Evolutionary conservation across 1,140 invertebrate species (phyloP).

Genomic region (Cepaea nemoralis): DNA sequence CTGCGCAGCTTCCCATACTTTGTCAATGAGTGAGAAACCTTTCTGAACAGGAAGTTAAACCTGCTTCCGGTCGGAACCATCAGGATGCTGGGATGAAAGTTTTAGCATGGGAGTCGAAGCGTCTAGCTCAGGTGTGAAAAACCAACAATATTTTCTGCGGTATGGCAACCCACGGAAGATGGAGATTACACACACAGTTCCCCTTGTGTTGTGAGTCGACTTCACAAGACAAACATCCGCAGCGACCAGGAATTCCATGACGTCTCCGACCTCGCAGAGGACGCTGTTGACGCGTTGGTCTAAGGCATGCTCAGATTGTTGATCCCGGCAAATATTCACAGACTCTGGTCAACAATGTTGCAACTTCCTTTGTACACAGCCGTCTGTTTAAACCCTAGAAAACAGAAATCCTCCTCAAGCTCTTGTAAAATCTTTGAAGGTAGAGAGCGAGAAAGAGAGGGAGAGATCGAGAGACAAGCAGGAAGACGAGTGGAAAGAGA

Average conservation of each 20-base stretch:
- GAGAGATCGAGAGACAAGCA: too few species aligned
- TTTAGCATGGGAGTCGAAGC: background rate
- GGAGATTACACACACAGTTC: background rate
- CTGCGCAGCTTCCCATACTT: too few species aligned
- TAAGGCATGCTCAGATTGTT: background rate
- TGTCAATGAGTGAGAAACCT: background rate
- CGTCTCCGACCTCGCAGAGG: background rate
- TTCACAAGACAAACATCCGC: slow-evolving; percentile 30
- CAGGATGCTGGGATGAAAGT: background rate
- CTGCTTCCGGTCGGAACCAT: background rate
- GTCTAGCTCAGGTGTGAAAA: slow-evolving; percentile 34
- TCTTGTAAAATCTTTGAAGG: background rate
- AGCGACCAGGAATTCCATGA: slow-evolving; percentile 17
- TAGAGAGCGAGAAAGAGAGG: background rate
- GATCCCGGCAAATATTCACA: slow-evolving; percentile 18
- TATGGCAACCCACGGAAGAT: background rate
- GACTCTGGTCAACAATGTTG: slow-evolving; percentile 3
- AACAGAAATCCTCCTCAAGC: slow-evolving; percentile 8
- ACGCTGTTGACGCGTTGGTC: slow-evolving; percentile 17
- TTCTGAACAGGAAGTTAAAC: slow-evolving; percentile 14
- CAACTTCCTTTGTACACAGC: slow-evolving; percentile 31
- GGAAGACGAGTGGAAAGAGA: too few species aligned
- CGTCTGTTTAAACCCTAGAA: background rate
- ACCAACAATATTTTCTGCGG: slow-evolving; percentile 3
- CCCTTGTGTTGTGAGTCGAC: background rate